Conservation (phyloP, 2,888 invertebrate species). For the Heliconius sara region DNA sequence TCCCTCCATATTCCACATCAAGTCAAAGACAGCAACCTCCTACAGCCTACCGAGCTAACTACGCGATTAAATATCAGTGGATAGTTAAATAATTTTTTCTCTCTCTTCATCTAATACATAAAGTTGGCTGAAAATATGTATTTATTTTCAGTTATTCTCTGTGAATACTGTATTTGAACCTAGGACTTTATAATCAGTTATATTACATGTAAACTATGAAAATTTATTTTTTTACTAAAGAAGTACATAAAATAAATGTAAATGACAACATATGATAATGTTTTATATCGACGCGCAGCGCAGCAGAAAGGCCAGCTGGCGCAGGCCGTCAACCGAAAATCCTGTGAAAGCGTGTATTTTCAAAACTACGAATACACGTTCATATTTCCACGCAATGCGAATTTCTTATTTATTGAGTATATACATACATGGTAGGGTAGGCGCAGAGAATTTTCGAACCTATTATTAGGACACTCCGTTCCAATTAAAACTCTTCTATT, state of each 20-base stretch:
- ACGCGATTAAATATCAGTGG: no score
- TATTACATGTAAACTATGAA: neutral
- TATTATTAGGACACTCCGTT: no score
- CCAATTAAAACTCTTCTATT: no score
- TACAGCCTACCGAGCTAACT: no score
- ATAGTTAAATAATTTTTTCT: no score
- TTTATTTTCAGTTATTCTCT: neutral
- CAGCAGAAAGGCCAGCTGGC: constrained; percentile 29
- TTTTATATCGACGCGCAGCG: constrained; percentile 5
- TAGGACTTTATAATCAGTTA: neutral
- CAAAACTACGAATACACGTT: constrained; percentile 22
- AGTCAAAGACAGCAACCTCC: no score
- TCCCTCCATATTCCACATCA: no score
- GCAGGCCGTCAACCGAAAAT: constrained; percentile 40
- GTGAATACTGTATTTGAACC: neutral
- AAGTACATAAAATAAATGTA: neutral
- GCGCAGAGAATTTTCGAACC: no score
- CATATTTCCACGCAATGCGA: neutral
- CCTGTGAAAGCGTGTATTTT: constrained; percentile 26
- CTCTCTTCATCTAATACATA: neutral
- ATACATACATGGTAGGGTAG: no score
- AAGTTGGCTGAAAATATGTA: neutral
- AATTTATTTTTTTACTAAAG: neutral
- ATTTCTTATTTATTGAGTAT: no score
- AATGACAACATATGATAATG: constrained; percentile 7